A percentile compares a stretch with the other conserved stretches of the same genome.
These are phyloP conservation scores for Colletes latitarsis DNA, from an alignment of 1,140 invertebrate species.

Conservation along the genomic window DNA sequence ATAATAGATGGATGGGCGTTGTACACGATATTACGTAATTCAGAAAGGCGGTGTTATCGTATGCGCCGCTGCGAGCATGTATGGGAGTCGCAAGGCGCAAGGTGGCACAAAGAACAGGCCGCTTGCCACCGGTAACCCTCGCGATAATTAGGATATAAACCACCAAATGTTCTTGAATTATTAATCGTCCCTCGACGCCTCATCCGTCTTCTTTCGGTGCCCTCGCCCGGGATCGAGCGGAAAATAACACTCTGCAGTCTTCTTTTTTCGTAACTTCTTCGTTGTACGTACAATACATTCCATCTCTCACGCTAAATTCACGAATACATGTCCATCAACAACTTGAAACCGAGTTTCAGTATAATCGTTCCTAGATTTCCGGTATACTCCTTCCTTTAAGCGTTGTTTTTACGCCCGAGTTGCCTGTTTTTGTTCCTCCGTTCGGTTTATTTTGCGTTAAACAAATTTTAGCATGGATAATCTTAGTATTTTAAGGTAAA, in stretches of 20 bases:
- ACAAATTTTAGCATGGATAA: no score
- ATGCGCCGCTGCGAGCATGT: conserved; percentile 7
- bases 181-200: conserved; percentile 34
- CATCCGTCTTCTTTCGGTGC: conserved; percentile 34
- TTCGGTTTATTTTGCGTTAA: no score
- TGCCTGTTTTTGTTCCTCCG: no score
- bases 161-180: conserved; percentile 35
- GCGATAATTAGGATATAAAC: conserved; percentile 46
- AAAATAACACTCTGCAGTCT: background rate
- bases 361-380: no score
- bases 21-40: conserved; percentile 63
- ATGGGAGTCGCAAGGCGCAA: background rate
- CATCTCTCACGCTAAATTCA: no score
- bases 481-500: no score
- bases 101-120: conserved; percentile 17
- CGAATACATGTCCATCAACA: no score
- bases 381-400: no score
- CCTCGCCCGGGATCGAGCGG: background rate
- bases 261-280: no score
- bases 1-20: conserved; percentile 71
- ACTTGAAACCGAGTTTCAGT: no score
- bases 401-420: no score
- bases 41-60: conserved; percentile 52
- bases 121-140: background rate
- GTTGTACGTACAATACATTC: no score